A percentile compares a stretch with the other conserved stretches of the same genome.
Conservation (phyloP, 2,888 invertebrate species). For the Metopia argyrocephala region DNA sequence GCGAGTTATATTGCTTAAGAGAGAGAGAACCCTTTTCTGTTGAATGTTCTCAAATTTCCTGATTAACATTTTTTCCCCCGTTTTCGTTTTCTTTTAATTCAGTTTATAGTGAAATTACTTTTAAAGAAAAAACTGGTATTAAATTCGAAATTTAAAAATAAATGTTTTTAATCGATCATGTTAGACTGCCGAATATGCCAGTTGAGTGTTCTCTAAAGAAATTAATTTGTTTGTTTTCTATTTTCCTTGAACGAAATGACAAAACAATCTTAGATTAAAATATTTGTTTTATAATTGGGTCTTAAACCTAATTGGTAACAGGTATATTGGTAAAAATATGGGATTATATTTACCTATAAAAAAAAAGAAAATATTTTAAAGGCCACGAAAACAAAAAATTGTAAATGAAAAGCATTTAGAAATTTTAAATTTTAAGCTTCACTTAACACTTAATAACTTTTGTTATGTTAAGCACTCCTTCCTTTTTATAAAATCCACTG, state of each 20-base stretch:
- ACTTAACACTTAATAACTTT: too few relatives aligned
- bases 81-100: background rate
- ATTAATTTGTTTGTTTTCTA: slow-evolving; percentile 4
- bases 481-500: too few relatives aligned
- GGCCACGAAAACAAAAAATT: too few relatives aligned
- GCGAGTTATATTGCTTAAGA: background rate
- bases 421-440: too few relatives aligned
- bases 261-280: slow-evolving; percentile 2
- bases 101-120: background rate
- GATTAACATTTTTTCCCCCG: background rate
- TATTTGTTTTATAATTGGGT: background rate
- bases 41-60: background rate
- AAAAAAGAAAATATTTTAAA: too few relatives aligned
- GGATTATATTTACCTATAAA: too few relatives aligned
- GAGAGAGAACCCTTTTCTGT: background rate
- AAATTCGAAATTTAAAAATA: background rate
- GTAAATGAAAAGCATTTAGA: too few relatives aligned
- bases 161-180: background rate
- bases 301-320: background rate
- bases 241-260: background rate
- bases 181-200: background rate
- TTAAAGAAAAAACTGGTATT: background rate
- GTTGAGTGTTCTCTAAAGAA: background rate
- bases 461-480: too few relatives aligned
- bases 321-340: too few relatives aligned